These are phyloP conservation scores for Melopsittacus undulatus DNA, from an alignment of 2,797 vertebrate genomes.

Conservation along the genomic window DNA sequence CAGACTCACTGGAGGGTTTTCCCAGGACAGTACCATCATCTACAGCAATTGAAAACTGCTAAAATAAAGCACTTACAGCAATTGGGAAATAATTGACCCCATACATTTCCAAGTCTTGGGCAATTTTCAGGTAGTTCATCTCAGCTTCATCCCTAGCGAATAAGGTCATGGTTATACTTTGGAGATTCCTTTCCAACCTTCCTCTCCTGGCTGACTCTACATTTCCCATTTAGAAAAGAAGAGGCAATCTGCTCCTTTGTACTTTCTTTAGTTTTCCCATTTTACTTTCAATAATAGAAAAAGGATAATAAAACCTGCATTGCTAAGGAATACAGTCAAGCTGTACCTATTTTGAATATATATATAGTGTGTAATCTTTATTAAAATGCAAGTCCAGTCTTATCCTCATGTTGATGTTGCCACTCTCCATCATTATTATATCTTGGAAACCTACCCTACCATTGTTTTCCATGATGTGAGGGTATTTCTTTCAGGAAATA, in stretches of 20 bases:
- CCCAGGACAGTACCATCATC: neutral
- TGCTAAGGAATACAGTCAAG: neutral
- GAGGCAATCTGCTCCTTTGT: neutral
- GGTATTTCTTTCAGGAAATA: neutral
- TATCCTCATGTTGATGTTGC: neutral
- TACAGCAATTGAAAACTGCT: neutral
- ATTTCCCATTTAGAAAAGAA: neutral
- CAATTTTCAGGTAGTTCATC: slow-evolving; percentile 95
- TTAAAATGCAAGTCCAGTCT: slow-evolving; percentile 6
- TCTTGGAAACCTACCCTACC: neutral
- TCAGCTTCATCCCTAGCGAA: slow-evolving; percentile 88
- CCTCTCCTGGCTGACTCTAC: neutral
- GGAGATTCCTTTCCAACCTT: neutral
- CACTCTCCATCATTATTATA: neutral
- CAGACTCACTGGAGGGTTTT: neutral
- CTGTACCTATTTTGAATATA: neutral
- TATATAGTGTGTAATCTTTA: neutral
- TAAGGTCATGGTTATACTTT: neutral
- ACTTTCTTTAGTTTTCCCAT: neutral
- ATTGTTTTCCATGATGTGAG: neutral
- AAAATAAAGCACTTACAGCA: slow-evolving; percentile 80
- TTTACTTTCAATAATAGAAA: neutral
- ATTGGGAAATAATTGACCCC: slow-evolving; percentile 93
- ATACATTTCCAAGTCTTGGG: slow-evolving; percentile 93
- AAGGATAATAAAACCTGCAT: neutral